Evolutionary conservation across 2,888 invertebrate species (phyloP), one percentile per base, ranked within the genome.

Genomic region (Griposia aprilina): DNA sequence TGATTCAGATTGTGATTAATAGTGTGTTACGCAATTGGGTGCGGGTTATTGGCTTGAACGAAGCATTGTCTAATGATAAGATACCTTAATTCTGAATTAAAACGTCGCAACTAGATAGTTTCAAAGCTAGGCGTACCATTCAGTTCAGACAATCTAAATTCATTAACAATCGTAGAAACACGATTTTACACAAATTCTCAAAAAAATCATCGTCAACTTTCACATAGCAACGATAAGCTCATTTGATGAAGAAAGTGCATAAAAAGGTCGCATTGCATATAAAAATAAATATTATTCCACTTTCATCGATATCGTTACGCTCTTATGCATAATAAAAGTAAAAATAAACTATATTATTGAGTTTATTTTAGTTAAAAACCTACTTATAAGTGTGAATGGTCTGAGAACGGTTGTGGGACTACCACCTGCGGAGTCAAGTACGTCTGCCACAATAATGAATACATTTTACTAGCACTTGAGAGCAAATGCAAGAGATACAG

Each of bases 311-410:
- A 82, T 82, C 78, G 59, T 76, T 72, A 71, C 69, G 73, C 72
- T 84, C 70, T 23, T 80, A 66, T 26, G 73, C 62, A 63, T 78
- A 81, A 74, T 77, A 83, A 85, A 84, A 67, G 69, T 74, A 70
- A 80, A 81, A 83, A 84, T 76, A 83, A 83, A 66, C 81, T 55
- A 84, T 76, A 81, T 84, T 69, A 76, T 80, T 72, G 69, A 65
- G 72, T 73, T 75, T 75, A 80, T 85, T 85, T 84, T 65, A 65
- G 73, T 83, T 76, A 71, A 84, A 69, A 66, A 62, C 73, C 76
- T 70, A 73, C 69, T 84, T 73, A 84, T 15, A 62, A 62, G 62
- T 80, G 71, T 76, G 50, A 76, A 76, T 73, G 81, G 45, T 66
- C 69, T 48, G 76, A 74, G 70, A 70, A 84, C 69, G 50, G 26